Conservation (phyloP, 2,113 vertebrate species). For the Martes martes region DNA sequence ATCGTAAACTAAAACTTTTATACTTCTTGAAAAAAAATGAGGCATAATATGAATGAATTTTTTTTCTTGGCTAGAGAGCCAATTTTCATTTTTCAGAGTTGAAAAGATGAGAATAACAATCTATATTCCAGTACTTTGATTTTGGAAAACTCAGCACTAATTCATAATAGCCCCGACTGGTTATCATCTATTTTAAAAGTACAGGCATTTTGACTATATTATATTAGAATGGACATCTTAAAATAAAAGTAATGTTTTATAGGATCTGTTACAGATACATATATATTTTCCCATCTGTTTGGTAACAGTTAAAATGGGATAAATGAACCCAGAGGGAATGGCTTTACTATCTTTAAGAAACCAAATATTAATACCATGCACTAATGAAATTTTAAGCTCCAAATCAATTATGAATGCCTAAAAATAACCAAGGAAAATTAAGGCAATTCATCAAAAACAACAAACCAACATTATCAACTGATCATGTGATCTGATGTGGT, state of each 20-base stretch:
- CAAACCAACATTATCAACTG: not conserved
- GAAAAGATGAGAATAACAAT: not conserved
- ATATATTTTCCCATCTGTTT: not conserved
- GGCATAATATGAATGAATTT: not conserved
- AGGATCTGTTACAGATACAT: not conserved
- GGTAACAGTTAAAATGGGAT: not conserved
- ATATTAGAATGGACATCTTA: not conserved
- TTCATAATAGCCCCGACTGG: not conserved
- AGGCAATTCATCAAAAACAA: not conserved
- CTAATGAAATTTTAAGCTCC: not conserved
- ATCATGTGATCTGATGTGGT: not conserved
- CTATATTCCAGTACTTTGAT: not conserved
- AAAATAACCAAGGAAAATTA: constrained; percentile 5
- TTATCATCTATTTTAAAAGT: not conserved
- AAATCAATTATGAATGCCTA: not conserved
- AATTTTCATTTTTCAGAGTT: not conserved
- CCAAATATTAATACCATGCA: not conserved
- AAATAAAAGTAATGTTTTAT: not conserved
- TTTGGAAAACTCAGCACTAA: not conserved
- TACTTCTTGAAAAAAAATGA: not conserved
- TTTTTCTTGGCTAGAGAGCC: not conserved
- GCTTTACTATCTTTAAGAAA: not conserved
- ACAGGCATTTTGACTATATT: not conserved
- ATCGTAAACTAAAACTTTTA: not conserved
- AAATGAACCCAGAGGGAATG: not conserved